Percentiles rank a stretch among this genome's conserved stretches.
Conservation (phyloP, 2,888 invertebrate species). For the Harpagoxenus sublaevis region DNA sequence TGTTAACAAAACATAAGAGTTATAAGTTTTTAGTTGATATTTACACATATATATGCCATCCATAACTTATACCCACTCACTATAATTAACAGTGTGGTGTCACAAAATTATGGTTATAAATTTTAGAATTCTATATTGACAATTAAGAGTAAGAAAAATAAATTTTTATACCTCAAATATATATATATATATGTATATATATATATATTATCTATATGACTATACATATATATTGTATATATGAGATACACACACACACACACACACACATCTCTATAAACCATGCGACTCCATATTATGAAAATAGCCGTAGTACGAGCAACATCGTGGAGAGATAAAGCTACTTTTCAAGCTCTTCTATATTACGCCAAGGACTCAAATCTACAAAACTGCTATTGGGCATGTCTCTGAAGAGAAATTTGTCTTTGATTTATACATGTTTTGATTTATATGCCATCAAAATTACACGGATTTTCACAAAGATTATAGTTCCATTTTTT, state of each 20-base stretch:
- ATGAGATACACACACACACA: too few species aligned
- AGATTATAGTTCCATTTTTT: too few species aligned
- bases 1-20: not conserved
- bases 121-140: not conserved
- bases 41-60: not conserved
- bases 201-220: too few species aligned
- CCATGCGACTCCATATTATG: too few species aligned
- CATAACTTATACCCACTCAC: not conserved
- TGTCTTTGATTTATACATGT: not conserved
- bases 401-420: not conserved
- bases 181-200: not conserved
- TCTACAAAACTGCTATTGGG: too few species aligned
- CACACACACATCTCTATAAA: too few species aligned
- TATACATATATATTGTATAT: too few species aligned
- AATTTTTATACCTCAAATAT: too few species aligned
- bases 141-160: not conserved
- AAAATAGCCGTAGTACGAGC: too few species aligned
- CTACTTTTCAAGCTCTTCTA: too few species aligned
- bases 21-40: not conserved
- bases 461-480: not conserved
- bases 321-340: too few species aligned
- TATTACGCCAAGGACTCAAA: too few species aligned
- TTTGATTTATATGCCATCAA: not conserved
- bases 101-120: not conserved
- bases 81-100: not conserved